Base-by-base conservation (phyloP, 2,113 vertebrate genomes). In the Chaetodon auriga region DNA sequence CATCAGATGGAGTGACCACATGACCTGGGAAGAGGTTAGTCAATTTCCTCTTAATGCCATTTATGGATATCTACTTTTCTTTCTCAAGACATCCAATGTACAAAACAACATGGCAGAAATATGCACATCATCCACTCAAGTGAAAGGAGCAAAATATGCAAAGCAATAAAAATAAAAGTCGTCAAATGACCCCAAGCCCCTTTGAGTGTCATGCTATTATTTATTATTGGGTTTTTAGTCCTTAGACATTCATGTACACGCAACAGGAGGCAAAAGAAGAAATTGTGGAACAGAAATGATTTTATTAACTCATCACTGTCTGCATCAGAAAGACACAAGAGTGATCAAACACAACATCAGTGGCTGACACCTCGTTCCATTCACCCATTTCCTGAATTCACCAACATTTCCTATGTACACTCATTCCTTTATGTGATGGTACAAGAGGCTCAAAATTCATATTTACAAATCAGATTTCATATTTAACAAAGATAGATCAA, bases 21-120 rank as follows among this genome's bases (percentile, higher is more conserved):
- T 92, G 43, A 68, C 6, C 43, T 86, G 70, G 69, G 60, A 54
- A 0, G 86, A 90, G 53, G 91, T 6, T 0, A 84, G 81, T 85
- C 18, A 51, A 6, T 55, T 23, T 64, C 30, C 51, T 5, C 48
- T 25, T 30, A 48, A 41, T 55, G 7, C 1, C 51, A 58, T 1
- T 53, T 53, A 16, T 70, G 45, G 46, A 38, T 36, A 10, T 15
- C 4, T 38, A 46, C 11, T 57, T 16, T n/a, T 19, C 30, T 16
- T 21, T 53, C 5, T 19, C 43, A 36, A 58, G 7, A 23, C 13
- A 36, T 66, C 2, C 35, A 23, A 61, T 5, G 35, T n/a, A 35
- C 1, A 45, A 54, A 16, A 62, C 4, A 0, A n/a, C 3, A 11
- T 25, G 19, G 16, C n/a, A 61, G 21, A 79, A 51, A 41, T 41